Evolutionary conservation across 2,888 invertebrate species (phyloP).

Genomic region (Venusia cambrica): DNA sequence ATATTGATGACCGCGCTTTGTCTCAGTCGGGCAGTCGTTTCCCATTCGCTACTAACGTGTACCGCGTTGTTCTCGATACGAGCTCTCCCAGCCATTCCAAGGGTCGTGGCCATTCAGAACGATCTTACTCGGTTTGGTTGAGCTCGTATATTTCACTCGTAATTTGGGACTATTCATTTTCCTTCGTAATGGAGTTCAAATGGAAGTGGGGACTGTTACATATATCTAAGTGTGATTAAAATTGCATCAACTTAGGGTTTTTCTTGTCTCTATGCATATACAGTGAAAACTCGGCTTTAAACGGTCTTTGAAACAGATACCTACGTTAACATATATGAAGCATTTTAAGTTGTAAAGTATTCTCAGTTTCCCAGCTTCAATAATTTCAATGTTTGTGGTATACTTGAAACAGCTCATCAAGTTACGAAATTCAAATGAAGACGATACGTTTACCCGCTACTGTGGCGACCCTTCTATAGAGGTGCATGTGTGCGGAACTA

Average conservation of each 20-base stretch:
- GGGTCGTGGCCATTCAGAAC: conserved; percentile 49
- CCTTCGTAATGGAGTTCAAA: conserved; percentile 14
- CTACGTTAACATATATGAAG: too few species aligned
- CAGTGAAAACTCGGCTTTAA: too few species aligned
- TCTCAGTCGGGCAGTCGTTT: conserved; percentile 62
- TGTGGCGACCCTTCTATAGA: conserved; percentile 49
- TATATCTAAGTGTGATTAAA: too few species aligned
- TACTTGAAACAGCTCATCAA: conserved; percentile 37
- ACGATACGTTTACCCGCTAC: conserved; percentile 43
- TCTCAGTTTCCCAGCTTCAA: too few species aligned
- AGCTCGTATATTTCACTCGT: conserved; percentile 27
- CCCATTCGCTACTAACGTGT: conserved; percentile 54
- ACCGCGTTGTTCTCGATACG: conserved; percentile 51
- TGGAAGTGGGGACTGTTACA: conserved; percentile 11
- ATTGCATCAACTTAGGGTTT: too few species aligned
- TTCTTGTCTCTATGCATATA: too few species aligned
- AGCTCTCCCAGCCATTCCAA: conserved; percentile 43
- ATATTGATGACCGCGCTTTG: conserved; percentile 71
- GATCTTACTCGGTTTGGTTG: conserved; percentile 50
- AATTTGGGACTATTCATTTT: conserved; percentile 21
- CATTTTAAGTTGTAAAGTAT: too few species aligned
- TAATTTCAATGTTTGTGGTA: conserved; percentile 30
- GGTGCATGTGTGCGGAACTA: conserved; percentile 65
- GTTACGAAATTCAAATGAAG: conserved; percentile 51
- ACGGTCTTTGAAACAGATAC: too few species aligned